Base-by-base conservation (phyloP, 2,113 vertebrate species). In the Nothoprocta perdicaria region DNA sequence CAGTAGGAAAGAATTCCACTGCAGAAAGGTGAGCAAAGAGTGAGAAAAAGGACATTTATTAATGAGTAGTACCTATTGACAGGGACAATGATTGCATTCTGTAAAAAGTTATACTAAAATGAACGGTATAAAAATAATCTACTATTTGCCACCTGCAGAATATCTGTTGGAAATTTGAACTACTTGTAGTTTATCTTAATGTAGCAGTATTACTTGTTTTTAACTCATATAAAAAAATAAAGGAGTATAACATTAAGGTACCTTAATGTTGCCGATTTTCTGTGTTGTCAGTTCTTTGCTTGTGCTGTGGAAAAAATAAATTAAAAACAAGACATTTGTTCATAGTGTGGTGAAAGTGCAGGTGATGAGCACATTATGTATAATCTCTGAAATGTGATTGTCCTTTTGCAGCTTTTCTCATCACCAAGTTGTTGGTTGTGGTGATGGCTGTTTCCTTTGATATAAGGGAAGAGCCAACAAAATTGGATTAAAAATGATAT, bases 1-100 rank as follows among this genome's bases (percentile, higher is more conserved):
- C 97, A 95, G 96, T 97, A 95, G 97, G 97, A 97, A 95, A 95
- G 96, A 96, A 97, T 96, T 97, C 95, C 92, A 77, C 91, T 96
- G 84, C 46, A 67, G 95, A 97, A 97, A 95, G 96, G 92, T 97
- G 96, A 97, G 96, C 88, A 89, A 97, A 90, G 94, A 94, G 77
- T 95, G 92, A 80, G 76, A 94, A 90, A 94, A 90, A 96, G 95
- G 92, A 89, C 81, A 82, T 93, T 85, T 93, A 89, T 87, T 91
- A 92, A 92, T 88, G 93, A 96, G 69, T 53, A 97, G 75, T 53
- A 27, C 78, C 72, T 96, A 95, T 94, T 94, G 60, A 93, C 89
- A 71, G 95, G 89, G 84, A 94, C 90, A 93, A 79, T 52, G 88
- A 90, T 95, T 91, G 93, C 58, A 43, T 97, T 96, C 88, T 94